These are phyloP conservation scores for Maconellicoccus hirsutus DNA, from an alignment of 1,140 invertebrate genomes.

Conservation along the genomic window DNA sequence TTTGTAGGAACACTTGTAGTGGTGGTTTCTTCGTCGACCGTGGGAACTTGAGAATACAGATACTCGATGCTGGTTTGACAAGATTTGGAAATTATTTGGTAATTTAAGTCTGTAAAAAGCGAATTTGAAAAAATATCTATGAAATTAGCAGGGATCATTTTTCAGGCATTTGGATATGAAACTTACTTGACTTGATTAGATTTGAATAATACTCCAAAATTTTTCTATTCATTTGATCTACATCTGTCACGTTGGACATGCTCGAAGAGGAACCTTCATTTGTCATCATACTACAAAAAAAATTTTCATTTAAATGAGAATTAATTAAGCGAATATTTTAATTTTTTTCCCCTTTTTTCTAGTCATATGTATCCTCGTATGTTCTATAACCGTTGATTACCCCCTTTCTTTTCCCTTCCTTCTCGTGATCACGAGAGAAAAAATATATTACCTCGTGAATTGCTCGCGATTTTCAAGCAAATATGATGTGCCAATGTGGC, in stretches of 20 bases:
- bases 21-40: no score
- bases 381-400: no score
- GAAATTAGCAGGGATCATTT: no score
- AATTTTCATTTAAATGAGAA: no score
- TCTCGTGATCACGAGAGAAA: no score
- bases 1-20: no score
- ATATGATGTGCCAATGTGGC: conserved; percentile 40
- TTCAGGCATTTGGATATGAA: no score
- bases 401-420: no score
- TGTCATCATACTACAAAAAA: not conserved
- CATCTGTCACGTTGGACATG: not conserved
- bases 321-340: no score
- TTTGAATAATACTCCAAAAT: not conserved
- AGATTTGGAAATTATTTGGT: not conserved
- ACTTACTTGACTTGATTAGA: not conserved
- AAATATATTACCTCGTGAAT: not conserved
- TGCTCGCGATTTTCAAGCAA: conserved; percentile 47
- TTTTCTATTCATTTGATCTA: not conserved
- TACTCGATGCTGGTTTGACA: not conserved
- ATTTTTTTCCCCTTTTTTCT: no score
- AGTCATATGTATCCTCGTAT: no score
- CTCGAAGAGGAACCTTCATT: not conserved
- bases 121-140: no score
- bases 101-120: not conserved
- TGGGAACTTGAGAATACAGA: not conserved